phyloP scores from a whole-genome alignment of 2,113 vertebrate genomes.

The Planiliza haematocheilus region DNA sequence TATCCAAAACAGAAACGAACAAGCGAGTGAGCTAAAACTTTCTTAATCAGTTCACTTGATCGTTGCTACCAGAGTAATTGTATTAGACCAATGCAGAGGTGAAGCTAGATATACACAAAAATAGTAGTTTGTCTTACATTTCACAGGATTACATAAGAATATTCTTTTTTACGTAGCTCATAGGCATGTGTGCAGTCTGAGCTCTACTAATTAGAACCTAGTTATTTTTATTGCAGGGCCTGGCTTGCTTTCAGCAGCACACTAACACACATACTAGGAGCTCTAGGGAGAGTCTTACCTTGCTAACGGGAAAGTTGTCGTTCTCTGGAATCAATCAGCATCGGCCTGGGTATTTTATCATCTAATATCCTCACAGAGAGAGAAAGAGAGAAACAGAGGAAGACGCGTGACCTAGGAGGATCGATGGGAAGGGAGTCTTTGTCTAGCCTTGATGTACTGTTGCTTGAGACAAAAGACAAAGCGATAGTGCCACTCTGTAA shows the following conservation, averaged over 20 bases:
- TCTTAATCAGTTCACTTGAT: constrained; percentile 25
- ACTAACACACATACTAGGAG: constrained; percentile 46
- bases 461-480: constrained; percentile 31
- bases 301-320: constrained; percentile 67
- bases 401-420: background rate
- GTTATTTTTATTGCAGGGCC: constrained; percentile 33
- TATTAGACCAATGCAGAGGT: constrained; percentile 21
- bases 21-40: constrained; percentile 18
- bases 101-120: background rate
- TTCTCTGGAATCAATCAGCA: constrained; percentile 39
- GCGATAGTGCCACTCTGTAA: constrained; percentile 5
- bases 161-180: constrained; percentile 25
- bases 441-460: constrained; percentile 17
- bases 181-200: constrained; percentile 42
- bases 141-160: constrained; percentile 24
- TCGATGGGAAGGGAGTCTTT: constrained; percentile 13
- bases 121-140: background rate
- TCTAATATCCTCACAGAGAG: constrained; percentile 36
- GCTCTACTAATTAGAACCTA: constrained; percentile 46
- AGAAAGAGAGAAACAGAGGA: constrained; percentile 18
- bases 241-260: constrained; percentile 45
- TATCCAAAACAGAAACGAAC: constrained; percentile 25
- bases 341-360: constrained; percentile 37
- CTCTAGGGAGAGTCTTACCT: constrained; percentile 53
- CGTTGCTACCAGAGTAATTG: constrained; percentile 9